These are phyloP conservation scores for Peucedramus taeniatus DNA, from an alignment of 2,113 vertebrate genomes.

Conservation along the genomic window DNA sequence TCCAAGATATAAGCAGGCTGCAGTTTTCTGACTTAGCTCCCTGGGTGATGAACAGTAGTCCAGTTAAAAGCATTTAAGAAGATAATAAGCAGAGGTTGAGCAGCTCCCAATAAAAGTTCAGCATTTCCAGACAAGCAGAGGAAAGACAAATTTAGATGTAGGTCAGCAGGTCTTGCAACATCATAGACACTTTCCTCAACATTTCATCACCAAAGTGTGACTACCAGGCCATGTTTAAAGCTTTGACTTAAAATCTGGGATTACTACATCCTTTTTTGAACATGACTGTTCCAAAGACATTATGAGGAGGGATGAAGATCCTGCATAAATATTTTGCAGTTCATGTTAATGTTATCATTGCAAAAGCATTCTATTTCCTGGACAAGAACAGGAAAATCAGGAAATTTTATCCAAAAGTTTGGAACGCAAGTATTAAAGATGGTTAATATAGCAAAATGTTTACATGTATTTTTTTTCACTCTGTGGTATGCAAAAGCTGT, in stretches of 20 bases:
- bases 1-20: background rate
- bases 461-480: background rate
- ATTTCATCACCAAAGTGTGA: background rate
- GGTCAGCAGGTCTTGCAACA: background rate
- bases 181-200: background rate
- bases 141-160: background rate
- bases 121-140: background rate
- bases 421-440: background rate
- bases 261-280: background rate
- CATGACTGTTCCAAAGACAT: fast-evolving
- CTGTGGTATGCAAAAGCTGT: background rate
- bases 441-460: background rate
- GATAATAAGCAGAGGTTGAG: background rate
- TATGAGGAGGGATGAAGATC: background rate
- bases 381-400: background rate
- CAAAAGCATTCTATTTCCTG: background rate
- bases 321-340: background rate
- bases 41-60: background rate
- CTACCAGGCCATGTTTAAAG: background rate
- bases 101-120: background rate
- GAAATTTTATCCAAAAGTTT: background rate
- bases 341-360: background rate
- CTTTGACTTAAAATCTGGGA: background rate
- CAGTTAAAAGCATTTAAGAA: background rate
- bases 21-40: background rate